A percentile compares a stretch with the other conserved stretches of the same genome.
phyloP scores from a whole-genome alignment of 2,113 vertebrate genomes.

The Leucosticte australis region DNA sequence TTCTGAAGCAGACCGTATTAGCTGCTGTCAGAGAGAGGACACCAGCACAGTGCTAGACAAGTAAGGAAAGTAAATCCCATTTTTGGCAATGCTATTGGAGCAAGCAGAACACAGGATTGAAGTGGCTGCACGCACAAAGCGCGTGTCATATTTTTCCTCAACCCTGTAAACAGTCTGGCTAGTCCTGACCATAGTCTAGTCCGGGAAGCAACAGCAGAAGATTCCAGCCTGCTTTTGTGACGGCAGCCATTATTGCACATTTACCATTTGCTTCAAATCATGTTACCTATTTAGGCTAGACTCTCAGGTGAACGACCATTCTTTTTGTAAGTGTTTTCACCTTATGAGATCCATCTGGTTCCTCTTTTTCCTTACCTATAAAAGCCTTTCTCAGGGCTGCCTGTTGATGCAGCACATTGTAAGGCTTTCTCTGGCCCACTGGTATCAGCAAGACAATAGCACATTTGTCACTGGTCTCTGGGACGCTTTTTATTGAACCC shows the following conservation, averaged over 20 bases:
- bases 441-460: not conserved
- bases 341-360: not conserved
- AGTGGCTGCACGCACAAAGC: not conserved
- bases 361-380: not conserved
- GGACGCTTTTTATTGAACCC: not conserved
- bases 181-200: not conserved
- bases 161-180: not conserved
- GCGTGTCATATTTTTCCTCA: not conserved
- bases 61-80: not conserved
- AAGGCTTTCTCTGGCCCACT: not conserved
- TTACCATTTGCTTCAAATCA: not conserved
- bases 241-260: not conserved
- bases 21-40: not conserved
- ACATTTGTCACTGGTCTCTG: not conserved
- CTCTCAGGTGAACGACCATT: not conserved
- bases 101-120: not conserved
- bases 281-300: not conserved
- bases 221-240: not conserved
- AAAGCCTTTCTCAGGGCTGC: not conserved
- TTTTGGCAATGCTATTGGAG: not conserved
- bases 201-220: not conserved
- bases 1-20: not conserved
- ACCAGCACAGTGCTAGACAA: not conserved
- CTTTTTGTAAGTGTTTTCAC: not conserved
- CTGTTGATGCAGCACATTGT: not conserved